Evolutionary conservation across 2,113 vertebrate species (phyloP).

Genomic region (Corythornis madagascariensis): DNA sequence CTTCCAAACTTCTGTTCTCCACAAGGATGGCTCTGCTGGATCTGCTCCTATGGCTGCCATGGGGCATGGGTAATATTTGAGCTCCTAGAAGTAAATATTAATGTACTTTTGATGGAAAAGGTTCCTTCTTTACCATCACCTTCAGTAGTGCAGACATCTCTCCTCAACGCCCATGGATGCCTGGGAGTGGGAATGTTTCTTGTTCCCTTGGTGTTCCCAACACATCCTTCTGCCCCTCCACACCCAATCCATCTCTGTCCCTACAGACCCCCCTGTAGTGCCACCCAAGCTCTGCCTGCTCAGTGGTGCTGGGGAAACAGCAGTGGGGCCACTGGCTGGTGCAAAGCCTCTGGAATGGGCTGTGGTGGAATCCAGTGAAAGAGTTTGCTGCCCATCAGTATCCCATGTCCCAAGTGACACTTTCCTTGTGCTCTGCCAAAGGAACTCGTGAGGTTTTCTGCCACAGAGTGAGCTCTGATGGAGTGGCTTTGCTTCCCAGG

Average conservation of each 20-base stretch:
- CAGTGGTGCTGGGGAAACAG: neutral
- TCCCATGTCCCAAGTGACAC: neutral
- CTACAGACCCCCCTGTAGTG: accelerated
- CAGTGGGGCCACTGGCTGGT: accelerated
- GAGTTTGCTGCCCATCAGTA: neutral
- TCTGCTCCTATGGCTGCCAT: neutral
- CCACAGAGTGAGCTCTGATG: neutral
- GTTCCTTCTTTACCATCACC: neutral
- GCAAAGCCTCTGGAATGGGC: neutral
- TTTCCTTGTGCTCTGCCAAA: neutral
- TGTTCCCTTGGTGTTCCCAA: neutral
- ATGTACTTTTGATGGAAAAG: neutral
- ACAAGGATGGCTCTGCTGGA: neutral
- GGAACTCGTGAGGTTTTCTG: neutral
- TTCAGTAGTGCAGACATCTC: neutral
- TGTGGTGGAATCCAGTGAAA: neutral
- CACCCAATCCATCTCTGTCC: neutral
- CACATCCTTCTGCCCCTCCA: neutral
- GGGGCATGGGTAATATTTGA: neutral
- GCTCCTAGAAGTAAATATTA: neutral
- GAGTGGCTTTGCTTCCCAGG: neutral
- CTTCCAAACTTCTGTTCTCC: conserved; percentile 15
- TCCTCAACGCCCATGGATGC: neutral
- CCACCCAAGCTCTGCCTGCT: neutral
- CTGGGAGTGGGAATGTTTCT: neutral